Evolutionary conservation across 2,888 invertebrate species (phyloP), one percentile per base, ranked within the genome.

Genomic region (Orthosia gracilis): DNA sequence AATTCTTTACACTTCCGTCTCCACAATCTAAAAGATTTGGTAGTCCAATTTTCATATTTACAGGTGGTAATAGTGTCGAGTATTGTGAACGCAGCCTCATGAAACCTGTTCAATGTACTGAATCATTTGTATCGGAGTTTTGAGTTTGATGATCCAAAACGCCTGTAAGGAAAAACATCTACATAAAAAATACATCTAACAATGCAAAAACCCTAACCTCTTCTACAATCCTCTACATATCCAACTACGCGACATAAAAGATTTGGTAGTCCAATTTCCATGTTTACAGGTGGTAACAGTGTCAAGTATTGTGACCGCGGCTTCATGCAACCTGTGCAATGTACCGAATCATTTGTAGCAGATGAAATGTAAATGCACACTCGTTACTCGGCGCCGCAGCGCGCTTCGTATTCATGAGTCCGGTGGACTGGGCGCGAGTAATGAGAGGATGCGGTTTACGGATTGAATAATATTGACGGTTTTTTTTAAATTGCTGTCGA

Each of bases 311-410:
- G 91, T 92, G 90, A 84, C 89, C 90, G 87, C 88, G 67, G 83
- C 78, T 76, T 84, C 83, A 83, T 83, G 89, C 92, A 92, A 94
- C 94, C 93, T 93, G 94, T 92, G 93, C 93, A 91, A 89, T 92
- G 93, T 92, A 90, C 91, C 92, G 93, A 94, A 94, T 96, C 96
- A 96, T 96, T 96, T 96, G 96, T 96, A 95, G 91, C 94, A 94
- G 95, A 96, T 96, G 96, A 95, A 95, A 96, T 96, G 96, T 96
- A 96, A 96, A 96, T 96, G 94, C 91, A 91, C 91, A 94, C 95
- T 96, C 96, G 96, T 96, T 95, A 95, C 92, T 92, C 92, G 93
- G 92, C 94, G 93, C 94, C 93, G 93, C 90, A 92, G 91, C 91
- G 92, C 95, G 95, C 94, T 95, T 91, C 93, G 94, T 96, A 96